Evolutionary conservation across 2,888 invertebrate genomes (phyloP).

Genomic region (Anoncus sp.): DNA sequence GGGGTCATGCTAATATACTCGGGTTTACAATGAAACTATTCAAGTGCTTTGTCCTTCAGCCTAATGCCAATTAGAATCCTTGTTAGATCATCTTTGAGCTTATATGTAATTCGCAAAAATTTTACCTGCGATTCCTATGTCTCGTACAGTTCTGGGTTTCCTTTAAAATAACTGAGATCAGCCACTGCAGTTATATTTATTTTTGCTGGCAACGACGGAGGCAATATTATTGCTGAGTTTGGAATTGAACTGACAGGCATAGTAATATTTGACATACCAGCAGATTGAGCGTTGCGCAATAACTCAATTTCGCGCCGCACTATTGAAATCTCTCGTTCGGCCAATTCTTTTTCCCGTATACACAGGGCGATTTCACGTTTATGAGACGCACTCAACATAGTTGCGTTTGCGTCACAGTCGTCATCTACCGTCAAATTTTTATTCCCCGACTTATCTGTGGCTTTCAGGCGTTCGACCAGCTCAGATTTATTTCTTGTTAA

Average conservation of each 20-base stretch:
- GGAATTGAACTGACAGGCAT: too few relatives aligned
- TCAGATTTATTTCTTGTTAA: too few relatives aligned
- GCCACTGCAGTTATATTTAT: conserved; percentile 21
- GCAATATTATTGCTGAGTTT: too few relatives aligned
- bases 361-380: background rate
- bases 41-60: background rate
- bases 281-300: too few relatives aligned
- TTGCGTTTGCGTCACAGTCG: too few relatives aligned
- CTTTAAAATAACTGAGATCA: conserved; percentile 37
- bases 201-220: background rate
- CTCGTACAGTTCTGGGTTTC: background rate
- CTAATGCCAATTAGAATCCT: background rate
- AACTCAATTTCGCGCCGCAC: too few relatives aligned
- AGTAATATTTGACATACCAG: too few relatives aligned
- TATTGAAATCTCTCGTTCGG: background rate
- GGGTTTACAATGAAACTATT: conserved; percentile 2
- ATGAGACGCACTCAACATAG: too few relatives aligned
- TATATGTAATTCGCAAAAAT: background rate
- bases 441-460: too few relatives aligned
- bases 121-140: background rate
- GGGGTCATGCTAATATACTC: background rate
- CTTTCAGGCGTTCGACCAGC: too few relatives aligned
- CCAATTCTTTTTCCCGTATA: conserved; percentile 5
- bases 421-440: too few relatives aligned
- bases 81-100: background rate